These are phyloP conservation scores for Equus quagga DNA, from an alignment of 2,113 vertebrate genomes.

Conservation along the genomic window DNA sequence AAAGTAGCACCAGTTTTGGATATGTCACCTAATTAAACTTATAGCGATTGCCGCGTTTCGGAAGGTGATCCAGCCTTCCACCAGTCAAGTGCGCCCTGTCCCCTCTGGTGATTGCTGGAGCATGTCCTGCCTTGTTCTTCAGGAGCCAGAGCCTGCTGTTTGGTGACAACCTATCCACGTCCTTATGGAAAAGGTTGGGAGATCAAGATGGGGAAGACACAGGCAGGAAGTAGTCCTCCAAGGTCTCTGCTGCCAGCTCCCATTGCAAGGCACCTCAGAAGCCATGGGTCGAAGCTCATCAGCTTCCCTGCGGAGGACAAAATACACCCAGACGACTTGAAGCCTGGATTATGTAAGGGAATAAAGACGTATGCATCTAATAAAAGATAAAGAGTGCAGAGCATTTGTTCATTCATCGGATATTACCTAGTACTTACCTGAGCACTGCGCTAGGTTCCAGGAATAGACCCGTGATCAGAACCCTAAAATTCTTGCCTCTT, in stretches of 20 bases:
- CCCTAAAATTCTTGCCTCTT: background rate
- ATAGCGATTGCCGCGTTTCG: fast-evolving
- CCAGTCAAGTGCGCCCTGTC: background rate
- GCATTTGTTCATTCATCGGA: background rate
- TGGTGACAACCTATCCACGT: background rate
- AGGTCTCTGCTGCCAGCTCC: background rate
- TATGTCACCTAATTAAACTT: background rate
- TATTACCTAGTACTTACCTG: background rate
- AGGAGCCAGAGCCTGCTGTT: background rate
- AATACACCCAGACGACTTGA: background rate
- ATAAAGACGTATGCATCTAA: background rate
- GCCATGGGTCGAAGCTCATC: background rate
- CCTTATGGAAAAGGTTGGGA: background rate
- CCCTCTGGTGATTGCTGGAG: background rate
- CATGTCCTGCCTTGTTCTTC: background rate
- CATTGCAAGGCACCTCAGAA: background rate
- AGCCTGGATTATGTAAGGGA: background rate
- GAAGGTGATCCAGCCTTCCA: background rate
- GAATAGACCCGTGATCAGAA: background rate
- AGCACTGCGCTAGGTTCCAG: background rate
- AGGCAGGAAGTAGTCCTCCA: background rate
- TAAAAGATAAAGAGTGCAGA: background rate
- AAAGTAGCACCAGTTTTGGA: background rate
- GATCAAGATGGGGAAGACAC: background rate
- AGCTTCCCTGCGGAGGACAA: background rate